A percentile compares a stretch with the other conserved stretches of the same genome.
Evolutionary conservation across 2,113 vertebrate genomes (phyloP).

Genomic region (Arizona elegans): DNA sequence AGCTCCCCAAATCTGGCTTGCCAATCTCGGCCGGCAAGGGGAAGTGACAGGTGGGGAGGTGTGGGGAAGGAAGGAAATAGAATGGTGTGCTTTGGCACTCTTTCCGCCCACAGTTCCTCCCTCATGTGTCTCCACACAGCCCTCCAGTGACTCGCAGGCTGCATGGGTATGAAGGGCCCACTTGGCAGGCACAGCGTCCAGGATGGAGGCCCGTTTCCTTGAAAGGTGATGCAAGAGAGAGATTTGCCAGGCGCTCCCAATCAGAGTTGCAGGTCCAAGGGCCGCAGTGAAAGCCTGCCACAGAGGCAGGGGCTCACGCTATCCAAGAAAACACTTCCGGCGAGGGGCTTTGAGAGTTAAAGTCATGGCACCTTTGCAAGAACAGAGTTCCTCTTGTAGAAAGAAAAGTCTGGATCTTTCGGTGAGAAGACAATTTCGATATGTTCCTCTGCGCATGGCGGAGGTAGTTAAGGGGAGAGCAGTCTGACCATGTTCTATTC

Average conservation of each 20-base stretch:
- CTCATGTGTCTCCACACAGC: background rate
- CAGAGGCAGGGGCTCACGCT: constrained; percentile 7
- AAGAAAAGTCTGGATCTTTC: constrained; percentile 12
- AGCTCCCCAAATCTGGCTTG: no score
- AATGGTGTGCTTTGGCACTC: background rate
- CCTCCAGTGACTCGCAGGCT: background rate
- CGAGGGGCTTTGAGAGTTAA: no score
- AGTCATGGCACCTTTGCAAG: constrained; percentile 20
- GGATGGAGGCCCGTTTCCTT: constrained; percentile 45
- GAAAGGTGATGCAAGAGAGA: constrained; percentile 41
- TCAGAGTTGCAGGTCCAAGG: background rate
- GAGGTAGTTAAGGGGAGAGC: no score
- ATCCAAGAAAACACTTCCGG: constrained; percentile 15
- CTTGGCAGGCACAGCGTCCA: constrained; percentile 33
- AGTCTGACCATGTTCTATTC: no score
- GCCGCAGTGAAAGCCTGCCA: constrained; percentile 20
- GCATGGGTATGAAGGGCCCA: constrained; percentile 32
- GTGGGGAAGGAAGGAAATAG: constrained; percentile 23
- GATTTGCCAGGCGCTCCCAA: constrained; percentile 31
- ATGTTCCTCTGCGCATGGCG: background rate
- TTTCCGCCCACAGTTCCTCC: background rate
- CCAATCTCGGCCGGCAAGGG: no score
- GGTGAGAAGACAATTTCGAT: background rate
- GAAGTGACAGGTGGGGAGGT: no score
- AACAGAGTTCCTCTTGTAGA: constrained; percentile 28